A percentile compares a stretch with the other conserved stretches of the same genome.
Conservation (phyloP, 2,113 vertebrate species). For the Oxygymnocypris stewartii region DNA sequence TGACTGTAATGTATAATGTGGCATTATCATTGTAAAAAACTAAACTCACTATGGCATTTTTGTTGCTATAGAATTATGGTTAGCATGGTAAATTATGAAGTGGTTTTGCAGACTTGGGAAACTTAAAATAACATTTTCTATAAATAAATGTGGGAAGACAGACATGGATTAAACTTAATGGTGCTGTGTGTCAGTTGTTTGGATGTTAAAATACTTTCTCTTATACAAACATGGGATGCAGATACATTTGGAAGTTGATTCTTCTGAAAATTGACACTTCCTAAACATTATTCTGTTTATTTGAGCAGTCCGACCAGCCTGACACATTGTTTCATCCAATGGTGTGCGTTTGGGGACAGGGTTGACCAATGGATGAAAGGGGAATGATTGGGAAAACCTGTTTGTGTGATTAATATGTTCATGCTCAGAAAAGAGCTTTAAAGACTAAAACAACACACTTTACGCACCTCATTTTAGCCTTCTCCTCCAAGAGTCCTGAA, state of each 20-base stretch:
- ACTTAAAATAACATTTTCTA: neutral
- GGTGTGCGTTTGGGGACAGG: neutral
- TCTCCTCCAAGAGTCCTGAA: constrained; percentile 61
- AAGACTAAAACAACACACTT: constrained; percentile 3
- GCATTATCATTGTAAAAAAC: neutral
- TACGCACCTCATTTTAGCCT: constrained; percentile 62
- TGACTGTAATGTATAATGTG: neutral
- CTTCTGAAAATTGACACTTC: neutral
- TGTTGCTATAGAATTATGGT: neutral
- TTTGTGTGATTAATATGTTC: neutral
- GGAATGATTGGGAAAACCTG: neutral
- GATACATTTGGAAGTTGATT: neutral
- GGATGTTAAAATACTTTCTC: neutral
- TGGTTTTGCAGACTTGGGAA: too few relatives aligned
- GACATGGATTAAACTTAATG: too few relatives aligned
- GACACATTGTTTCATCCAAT: neutral
- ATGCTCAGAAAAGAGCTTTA: neutral
- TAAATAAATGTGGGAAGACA: too few relatives aligned
- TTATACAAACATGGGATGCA: neutral
- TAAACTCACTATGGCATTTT: too few relatives aligned
- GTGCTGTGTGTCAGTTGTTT: neutral
- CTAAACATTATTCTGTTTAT: neutral
- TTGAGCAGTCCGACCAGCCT: neutral
- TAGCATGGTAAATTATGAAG: too few relatives aligned
- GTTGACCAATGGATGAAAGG: neutral